Evolutionary conservation across 2,113 vertebrate genomes (phyloP).

Genomic region (Ctenodactylus gundi): DNA sequence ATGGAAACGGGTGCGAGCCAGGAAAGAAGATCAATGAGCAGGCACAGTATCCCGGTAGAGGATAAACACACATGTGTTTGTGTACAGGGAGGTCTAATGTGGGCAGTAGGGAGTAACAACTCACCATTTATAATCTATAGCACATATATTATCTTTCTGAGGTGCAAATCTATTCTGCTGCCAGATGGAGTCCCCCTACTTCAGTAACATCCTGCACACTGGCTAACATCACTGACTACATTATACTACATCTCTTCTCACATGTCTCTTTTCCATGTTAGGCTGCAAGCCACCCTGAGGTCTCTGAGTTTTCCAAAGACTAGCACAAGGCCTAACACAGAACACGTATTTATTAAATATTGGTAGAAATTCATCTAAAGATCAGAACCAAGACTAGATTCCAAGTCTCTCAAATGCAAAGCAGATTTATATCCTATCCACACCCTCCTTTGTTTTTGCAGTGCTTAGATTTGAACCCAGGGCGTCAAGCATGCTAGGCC

Average conservation of each 20-base stretch:
- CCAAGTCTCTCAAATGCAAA: not conserved
- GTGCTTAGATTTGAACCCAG: not conserved
- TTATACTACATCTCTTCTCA: not conserved
- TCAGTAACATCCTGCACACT: not conserved
- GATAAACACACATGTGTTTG: not conserved
- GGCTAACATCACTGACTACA: not conserved
- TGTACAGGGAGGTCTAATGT: not conserved
- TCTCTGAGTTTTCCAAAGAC: not conserved
- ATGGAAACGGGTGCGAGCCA: not conserved
- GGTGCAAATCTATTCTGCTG: not conserved
- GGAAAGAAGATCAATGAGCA: not conserved
- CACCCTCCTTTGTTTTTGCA: not conserved
- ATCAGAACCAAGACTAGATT: not conserved
- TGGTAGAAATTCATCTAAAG: constrained; percentile 46
- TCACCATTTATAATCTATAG: not conserved
- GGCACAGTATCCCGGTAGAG: not conserved
- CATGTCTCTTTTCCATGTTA: not conserved
- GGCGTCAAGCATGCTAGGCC: not conserved
- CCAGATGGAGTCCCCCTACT: not conserved
- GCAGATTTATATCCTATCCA: not conserved
- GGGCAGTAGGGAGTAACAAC: not conserved
- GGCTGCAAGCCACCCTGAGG: not conserved
- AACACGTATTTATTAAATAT: constrained; percentile 38
- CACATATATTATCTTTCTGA: not conserved
- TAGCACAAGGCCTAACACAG: not conserved